phyloP scores from a whole-genome alignment of 2,888 invertebrate genomes.

The Drosophila histrio region DNA sequence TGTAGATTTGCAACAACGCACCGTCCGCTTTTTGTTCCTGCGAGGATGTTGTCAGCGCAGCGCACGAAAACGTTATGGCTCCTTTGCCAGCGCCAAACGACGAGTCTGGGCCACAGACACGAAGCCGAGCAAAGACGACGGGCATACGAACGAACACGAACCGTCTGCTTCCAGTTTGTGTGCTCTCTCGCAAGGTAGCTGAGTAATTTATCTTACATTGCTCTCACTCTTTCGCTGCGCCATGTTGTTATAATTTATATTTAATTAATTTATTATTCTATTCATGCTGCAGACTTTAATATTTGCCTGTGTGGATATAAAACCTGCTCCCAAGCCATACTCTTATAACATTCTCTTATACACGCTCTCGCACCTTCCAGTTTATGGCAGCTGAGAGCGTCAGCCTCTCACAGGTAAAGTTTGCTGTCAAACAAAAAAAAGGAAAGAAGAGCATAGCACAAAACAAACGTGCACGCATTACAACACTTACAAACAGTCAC shows the following conservation, averaged over 20 bases:
- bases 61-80: constrained; percentile 77
- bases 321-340: neutral
- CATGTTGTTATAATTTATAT: constrained; percentile 50
- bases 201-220: constrained; percentile 15
- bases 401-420: constrained; percentile 46
- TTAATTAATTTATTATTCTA: constrained; percentile 65
- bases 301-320: neutral
- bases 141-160: constrained; percentile 38
- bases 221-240: neutral
- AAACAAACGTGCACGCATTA: constrained; percentile 66
- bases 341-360: neutral
- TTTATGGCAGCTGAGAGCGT: constrained; percentile 62
- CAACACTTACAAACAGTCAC: constrained; percentile 40
- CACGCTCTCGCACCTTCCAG: constrained; percentile 54
- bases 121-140: constrained; percentile 25
- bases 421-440: constrained; percentile 56
- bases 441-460: constrained; percentile 7
- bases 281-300: constrained; percentile 28
- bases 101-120: constrained; percentile 50
- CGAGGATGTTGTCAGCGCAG: constrained; percentile 79
- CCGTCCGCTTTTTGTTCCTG: constrained; percentile 74
- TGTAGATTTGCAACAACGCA: constrained; percentile 42
- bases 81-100: constrained; percentile 41
- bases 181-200: constrained; percentile 27
- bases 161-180: constrained; percentile 37